phyloP scores from a whole-genome alignment of 2,797 vertebrate genomes.

The Decapterus maruadsi region DNA sequence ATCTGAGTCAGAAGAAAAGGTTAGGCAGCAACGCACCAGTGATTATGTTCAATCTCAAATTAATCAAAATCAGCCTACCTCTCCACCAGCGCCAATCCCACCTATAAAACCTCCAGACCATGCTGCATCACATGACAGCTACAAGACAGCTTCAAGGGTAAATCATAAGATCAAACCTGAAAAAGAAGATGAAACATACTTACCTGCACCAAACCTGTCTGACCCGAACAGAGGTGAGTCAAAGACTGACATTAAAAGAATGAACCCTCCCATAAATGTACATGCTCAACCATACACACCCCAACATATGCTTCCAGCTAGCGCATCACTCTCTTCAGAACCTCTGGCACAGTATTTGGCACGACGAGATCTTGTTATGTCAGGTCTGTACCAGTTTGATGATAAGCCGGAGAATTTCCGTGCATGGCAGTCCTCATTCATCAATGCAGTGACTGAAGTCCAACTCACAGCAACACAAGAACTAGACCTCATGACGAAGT shows the following conservation, averaged over 20 bases:
- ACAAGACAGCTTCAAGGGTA: no score
- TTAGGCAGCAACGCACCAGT: constrained; percentile 26
- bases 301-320: no score
- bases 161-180: background rate
- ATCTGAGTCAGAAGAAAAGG: constrained; percentile 19
- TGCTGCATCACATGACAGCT: background rate
- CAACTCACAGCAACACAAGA: no score
- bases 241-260: background rate
- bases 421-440: no score
- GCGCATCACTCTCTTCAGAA: no score
- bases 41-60: constrained; percentile 41
- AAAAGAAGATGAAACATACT: background rate
- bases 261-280: background rate
- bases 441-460: no score
- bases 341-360: no score
- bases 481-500: no score
- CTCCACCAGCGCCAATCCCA: background rate
- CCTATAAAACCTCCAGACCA: background rate
- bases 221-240: background rate
- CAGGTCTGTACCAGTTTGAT: no score
- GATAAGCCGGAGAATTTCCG: no score
- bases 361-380: no score
- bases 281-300: background rate
- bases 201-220: background rate
- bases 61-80: background rate